Conservation (phyloP, 2,888 invertebrate genomes). For the Calameuta idolon region DNA sequence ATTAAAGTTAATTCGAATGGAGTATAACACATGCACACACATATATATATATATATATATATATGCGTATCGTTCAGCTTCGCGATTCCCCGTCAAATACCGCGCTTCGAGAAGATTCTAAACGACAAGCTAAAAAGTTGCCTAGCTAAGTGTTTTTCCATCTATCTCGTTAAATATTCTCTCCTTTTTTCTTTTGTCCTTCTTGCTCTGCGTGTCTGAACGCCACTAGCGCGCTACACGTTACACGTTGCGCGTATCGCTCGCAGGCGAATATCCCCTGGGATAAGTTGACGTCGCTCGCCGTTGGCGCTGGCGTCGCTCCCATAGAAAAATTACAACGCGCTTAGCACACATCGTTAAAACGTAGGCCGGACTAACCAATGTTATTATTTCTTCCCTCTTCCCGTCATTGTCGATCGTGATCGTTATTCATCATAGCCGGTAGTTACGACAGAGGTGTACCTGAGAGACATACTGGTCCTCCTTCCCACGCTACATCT, state of each 20-base stretch:
- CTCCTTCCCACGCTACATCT: background rate
- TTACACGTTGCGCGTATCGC: background rate
- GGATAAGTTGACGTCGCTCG: background rate
- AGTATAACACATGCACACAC: constrained; percentile 10
- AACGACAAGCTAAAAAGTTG: background rate
- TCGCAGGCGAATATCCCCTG: background rate
- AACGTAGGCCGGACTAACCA: constrained; percentile 64
- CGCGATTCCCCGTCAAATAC: constrained; percentile 28
- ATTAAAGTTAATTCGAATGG: too few species aligned
- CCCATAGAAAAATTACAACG: background rate
- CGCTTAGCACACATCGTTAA: constrained; percentile 37
- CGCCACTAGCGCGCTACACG: background rate
- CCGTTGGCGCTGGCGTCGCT: too few species aligned
- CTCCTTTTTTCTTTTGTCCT: background rate
- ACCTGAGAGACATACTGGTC: background rate
- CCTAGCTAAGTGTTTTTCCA: background rate
- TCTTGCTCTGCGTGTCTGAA: background rate
- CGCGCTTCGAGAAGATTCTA: background rate
- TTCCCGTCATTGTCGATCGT: background rate
- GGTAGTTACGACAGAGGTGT: background rate
- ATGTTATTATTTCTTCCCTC: constrained; percentile 29
- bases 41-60: constrained; percentile 13
- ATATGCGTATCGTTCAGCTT: constrained; percentile 21
- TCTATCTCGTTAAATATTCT: background rate
- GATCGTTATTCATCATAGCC: background rate